Conservation (phyloP, 2,797 vertebrate genomes). For the Telmatherina bonti region DNA sequence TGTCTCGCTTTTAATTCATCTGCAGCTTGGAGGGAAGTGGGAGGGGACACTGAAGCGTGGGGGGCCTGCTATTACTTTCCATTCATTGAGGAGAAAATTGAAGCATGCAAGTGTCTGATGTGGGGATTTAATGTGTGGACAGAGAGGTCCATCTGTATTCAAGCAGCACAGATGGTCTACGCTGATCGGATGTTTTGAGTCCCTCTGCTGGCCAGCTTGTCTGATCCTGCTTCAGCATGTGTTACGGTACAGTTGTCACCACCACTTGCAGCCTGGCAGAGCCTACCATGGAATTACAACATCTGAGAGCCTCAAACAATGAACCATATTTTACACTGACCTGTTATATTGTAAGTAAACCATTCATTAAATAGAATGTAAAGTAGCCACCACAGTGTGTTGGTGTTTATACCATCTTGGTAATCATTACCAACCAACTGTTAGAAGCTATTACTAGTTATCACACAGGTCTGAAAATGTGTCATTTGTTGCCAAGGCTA, state of each 20-base stretch:
- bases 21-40: conserved; percentile 27
- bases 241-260: conserved; percentile 39
- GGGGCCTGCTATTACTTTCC: conserved; percentile 68
- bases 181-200: conserved; percentile 59
- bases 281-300: conserved; percentile 41
- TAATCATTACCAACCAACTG: conserved; percentile 11
- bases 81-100: conserved; percentile 70
- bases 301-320: conserved; percentile 50
- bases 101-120: conserved; percentile 71
- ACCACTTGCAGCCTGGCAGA: conserved; percentile 38
- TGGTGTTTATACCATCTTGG: conserved; percentile 1
- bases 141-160: conserved; percentile 63
- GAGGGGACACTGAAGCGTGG: conserved; percentile 7
- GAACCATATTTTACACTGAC: conserved; percentile 29
- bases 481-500: conserved; percentile 9
- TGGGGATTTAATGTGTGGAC: conserved; percentile 62
- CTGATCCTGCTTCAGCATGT: conserved; percentile 49
- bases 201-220: conserved; percentile 67
- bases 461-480: conserved; percentile 43
- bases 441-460: conserved; percentile 18
- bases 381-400: not conserved
- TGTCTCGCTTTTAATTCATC: conserved; percentile 62
- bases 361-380: conserved; percentile 23
- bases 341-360: conserved; percentile 35
- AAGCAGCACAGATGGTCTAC: conserved; percentile 66